These are phyloP conservation scores for Carabus problematicus DNA, from an alignment of 2,888 invertebrate species.

Conservation along the genomic window DNA sequence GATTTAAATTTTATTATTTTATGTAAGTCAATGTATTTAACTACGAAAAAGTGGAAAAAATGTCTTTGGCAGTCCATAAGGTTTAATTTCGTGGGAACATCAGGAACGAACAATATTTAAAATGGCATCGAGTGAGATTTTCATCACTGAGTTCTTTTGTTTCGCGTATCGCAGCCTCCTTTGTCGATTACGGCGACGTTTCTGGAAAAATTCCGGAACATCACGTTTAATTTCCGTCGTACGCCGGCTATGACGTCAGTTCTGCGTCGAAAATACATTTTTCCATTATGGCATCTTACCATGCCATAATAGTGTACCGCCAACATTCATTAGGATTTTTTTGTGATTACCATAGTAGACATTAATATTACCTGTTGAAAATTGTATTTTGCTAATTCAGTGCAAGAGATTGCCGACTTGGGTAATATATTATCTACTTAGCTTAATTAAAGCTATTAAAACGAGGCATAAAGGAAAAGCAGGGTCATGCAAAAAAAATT, in stretches of 20 bases:
- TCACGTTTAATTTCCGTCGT: neutral
- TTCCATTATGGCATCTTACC: neutral
- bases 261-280: constrained; percentile 7
- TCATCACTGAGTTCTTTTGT: neutral
- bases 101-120: neutral
- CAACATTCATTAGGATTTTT: constrained; percentile 5
- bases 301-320: neutral
- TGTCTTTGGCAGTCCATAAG: neutral
- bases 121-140: constrained; percentile 12
- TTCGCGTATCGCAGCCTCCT: too few relatives aligned
- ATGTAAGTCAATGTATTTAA: too few relatives aligned
- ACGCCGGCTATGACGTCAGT: neutral
- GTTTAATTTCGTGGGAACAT: neutral
- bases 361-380: constrained; percentile 21
- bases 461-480: neutral
- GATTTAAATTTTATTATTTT: too few relatives aligned
- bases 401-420: constrained; percentile 9
- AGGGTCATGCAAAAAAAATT: too few relatives aligned
- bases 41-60: neutral
- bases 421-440: constrained; percentile 27
- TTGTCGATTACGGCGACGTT: too few relatives aligned
- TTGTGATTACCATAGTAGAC: neutral
- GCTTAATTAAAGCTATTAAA: constrained; percentile 22
- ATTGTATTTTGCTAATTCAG: constrained; percentile 17
- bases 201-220: too few relatives aligned